phyloP scores from a whole-genome alignment of 2,113 vertebrate species.

The Mormyrus lacerda region DNA sequence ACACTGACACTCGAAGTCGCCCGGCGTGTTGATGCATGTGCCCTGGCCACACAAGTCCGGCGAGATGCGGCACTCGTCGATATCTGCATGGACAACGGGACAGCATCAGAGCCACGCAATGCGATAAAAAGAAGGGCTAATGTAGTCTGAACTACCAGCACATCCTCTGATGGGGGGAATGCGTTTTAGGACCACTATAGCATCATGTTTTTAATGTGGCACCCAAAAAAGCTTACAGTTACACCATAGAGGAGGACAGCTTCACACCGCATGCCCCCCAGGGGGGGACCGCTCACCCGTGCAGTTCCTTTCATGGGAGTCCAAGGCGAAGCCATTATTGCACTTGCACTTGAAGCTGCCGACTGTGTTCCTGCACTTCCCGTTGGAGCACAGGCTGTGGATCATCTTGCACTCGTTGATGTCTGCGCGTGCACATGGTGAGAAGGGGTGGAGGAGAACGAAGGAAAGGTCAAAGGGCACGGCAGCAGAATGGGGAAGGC shows the following conservation, averaged over 20 bases:
- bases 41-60: slow-evolving; percentile 74
- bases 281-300: slow-evolving; percentile 66
- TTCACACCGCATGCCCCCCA: neutral
- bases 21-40: slow-evolving; percentile 60
- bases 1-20: slow-evolving; percentile 67
- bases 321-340: slow-evolving; percentile 86
- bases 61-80: slow-evolving; percentile 91
- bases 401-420: slow-evolving; percentile 99
- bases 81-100: slow-evolving; percentile 59
- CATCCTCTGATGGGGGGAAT: neutral
- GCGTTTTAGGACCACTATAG: neutral
- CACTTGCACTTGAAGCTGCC: slow-evolving; percentile 95
- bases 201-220: neutral
- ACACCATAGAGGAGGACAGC: neutral
- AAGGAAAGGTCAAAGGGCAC: neutral
- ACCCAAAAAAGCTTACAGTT: neutral
- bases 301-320: slow-evolving; percentile 91
- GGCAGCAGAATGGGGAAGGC: neutral
- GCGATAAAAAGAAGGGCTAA: neutral
- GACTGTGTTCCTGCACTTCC: slow-evolving; percentile 92
- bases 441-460: slow-evolving; percentile 12
- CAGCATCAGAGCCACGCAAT: slow-evolving; percentile 3
- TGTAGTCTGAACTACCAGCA: neutral
- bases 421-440: slow-evolving; percentile 55
- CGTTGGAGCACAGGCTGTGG: slow-evolving; percentile 83